Evolutionary conservation across 2,113 vertebrate genomes (phyloP).

Genomic region (Hiodon tergisus): DNA sequence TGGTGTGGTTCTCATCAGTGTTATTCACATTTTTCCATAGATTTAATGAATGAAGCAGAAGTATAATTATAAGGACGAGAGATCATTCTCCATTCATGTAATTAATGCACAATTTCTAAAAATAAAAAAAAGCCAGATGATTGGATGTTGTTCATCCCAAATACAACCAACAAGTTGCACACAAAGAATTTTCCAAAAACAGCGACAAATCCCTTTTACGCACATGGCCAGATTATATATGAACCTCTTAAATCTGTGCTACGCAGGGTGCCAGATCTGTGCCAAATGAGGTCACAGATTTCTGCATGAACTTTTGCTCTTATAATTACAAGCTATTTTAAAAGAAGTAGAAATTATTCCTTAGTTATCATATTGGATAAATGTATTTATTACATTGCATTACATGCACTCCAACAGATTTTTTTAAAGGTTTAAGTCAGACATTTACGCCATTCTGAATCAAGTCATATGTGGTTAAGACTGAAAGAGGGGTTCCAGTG

Average conservation of each 20-base stretch:
- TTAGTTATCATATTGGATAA: background rate
- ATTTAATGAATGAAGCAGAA: no score
- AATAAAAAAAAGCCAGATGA: background rate
- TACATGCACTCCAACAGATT: background rate
- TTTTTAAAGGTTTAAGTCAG: background rate
- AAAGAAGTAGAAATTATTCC: conserved; percentile 3
- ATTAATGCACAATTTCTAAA: background rate
- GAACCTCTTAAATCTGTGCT: conserved; percentile 20
- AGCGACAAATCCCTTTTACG: conserved; percentile 16
- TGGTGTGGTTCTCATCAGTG: no score
- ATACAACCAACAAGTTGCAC: background rate
- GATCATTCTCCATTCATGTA: background rate
- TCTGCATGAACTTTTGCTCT: conserved; percentile 15
- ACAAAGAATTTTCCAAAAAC: conserved; percentile 6
- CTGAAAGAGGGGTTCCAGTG: background rate
- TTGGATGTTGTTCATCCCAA: background rate
- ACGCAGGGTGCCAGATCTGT: background rate
- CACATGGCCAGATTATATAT: conserved; percentile 20
- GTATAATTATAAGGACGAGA: background rate
- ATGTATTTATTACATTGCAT: background rate
- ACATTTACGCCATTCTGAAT: background rate
- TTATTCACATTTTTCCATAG: no score
- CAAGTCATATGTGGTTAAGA: background rate
- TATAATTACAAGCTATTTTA: conserved; percentile 14
- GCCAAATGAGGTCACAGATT: conserved; percentile 15